phyloP scores from a whole-genome alignment of 1,140 invertebrate species.

The Temnothorax nylanderi region DNA sequence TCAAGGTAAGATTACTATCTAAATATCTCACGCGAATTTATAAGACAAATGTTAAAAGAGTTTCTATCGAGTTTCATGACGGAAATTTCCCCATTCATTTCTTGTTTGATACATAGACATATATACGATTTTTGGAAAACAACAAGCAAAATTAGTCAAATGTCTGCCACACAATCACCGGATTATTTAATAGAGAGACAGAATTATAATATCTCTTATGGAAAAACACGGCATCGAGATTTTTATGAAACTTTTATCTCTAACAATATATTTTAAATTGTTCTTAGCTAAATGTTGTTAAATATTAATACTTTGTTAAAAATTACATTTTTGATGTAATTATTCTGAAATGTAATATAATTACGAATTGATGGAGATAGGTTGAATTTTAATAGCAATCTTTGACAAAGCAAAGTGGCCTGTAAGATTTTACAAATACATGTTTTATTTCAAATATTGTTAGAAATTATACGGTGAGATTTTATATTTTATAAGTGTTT shows the following conservation, averaged over 20 bases:
- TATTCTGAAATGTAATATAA: not conserved
- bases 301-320: not conserved
- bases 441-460: conserved; percentile 1
- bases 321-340: not conserved
- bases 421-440: not conserved
- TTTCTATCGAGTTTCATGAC: conserved; percentile 25
- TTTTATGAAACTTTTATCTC: not conserved
- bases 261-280: conserved; percentile 3
- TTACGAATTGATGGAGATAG: not conserved
- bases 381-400: not conserved
- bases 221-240: no score
- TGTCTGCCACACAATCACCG: no score
- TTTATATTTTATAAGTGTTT: not conserved
- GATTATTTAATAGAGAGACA: no score
- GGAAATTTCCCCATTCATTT: not conserved
- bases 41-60: conserved; percentile 31
- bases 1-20: not conserved
- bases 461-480: not conserved
- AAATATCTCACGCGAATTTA: conserved; percentile 37
- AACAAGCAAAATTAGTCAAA: not conserved
- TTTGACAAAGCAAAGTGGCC: not conserved
- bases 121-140: not conserved
- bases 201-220: no score
- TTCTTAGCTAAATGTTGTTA: not conserved
- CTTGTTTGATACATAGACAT: not conserved